Evolutionary conservation across 2,113 vertebrate genomes (phyloP), one percentile per base, ranked within the genome.

Genomic region (pig (Sus scrofa)): DNA sequence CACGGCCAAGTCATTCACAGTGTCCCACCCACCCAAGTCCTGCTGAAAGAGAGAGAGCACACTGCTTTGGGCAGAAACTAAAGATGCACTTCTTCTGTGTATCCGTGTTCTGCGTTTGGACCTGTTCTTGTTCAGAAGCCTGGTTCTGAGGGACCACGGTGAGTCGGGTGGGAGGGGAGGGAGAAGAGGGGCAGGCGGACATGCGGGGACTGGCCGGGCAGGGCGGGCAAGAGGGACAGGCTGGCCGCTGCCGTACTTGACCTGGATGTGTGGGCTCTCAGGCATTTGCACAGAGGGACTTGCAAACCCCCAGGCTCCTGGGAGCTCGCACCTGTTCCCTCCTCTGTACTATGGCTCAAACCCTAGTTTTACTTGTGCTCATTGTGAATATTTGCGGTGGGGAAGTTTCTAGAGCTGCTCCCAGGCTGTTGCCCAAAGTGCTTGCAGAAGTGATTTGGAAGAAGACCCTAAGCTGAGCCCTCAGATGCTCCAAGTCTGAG

Each of bases 351-450:
- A 96, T 97, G 96, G 96, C 97, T 98, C 79, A 78, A 94, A 93
- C 97, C 89, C 93, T 95, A 89, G 93, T 96, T 85, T 95, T 73
- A 95, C 89, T 95, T 97, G 97, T 98, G 97, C 95, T 97, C 94
- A 83, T 97, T 19, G 10, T 75, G 82, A 92, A 67, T 90, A 85
- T 74, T 91, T 54, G 27, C 7, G 2, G 11, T 24, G 90, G 65
- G 95, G 78, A 67, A 63, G 60, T 83, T 75, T 68, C 79, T 65
- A 20, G 65, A 82, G 94, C 65, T n/a, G 30, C 54, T 68, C 78
- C 62, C 67, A 34, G 27, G 12, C 62, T 65, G 32, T 11, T 37
- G 82, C 26, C 10, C 16, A 75, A 73, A 86, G 37, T 1, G 70
- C 52, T 22, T n/a, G 19, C 78, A 89, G 78, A 74, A 39, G 77